phyloP scores from a whole-genome alignment of 2,888 invertebrate genomes.

The Callyntrura sp. region DNA sequence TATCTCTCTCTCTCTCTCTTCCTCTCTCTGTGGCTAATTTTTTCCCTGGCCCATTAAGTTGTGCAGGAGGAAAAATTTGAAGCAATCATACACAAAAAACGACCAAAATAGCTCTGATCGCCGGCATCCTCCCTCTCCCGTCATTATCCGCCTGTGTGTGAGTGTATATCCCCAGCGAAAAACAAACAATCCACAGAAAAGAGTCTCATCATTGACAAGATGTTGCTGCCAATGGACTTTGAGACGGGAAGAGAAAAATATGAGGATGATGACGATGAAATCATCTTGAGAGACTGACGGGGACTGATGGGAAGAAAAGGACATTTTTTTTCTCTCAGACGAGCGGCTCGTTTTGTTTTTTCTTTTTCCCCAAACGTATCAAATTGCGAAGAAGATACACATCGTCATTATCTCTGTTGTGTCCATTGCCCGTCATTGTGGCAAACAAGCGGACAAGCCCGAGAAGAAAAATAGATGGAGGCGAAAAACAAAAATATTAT shows the following conservation, averaged over 20 bases:
- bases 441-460: background rate
- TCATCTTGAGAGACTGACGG: background rate
- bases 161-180: background rate
- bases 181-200: background rate
- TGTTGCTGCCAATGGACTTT: background rate
- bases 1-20: too few relatives aligned
- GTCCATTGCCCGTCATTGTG: background rate
- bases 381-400: slow-evolving; percentile 47
- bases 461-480: background rate
- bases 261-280: background rate
- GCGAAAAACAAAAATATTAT: slow-evolving; percentile 2
- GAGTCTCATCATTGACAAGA: too few relatives aligned
- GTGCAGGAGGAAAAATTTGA: too few relatives aligned
- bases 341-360: background rate
- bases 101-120: too few relatives aligned
- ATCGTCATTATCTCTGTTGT: slow-evolving; percentile 9
- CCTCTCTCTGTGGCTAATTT: too few relatives aligned
- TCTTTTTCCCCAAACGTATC: slow-evolving; percentile 37
- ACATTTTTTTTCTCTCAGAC: background rate
- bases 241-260: background rate
- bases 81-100: too few relatives aligned
- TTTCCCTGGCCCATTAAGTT: too few relatives aligned
- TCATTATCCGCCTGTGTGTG: too few relatives aligned
- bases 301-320: background rate
- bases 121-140: too few relatives aligned